These are phyloP conservation scores for Keiferia lycopersicella DNA, from an alignment of 2,888 invertebrate species.

Conservation along the genomic window DNA sequence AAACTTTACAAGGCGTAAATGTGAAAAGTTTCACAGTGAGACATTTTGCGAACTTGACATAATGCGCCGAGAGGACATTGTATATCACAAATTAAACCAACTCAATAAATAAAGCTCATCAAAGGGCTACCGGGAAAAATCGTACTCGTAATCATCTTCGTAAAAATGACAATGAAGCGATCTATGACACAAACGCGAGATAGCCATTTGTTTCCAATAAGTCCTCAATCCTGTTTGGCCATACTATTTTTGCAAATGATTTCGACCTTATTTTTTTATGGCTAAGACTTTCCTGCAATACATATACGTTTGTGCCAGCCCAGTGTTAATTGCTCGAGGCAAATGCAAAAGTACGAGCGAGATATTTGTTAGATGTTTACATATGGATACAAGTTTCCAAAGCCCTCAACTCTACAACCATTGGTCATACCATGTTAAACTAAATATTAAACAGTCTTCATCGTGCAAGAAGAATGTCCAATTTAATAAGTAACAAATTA, in stretches of 20 bases:
- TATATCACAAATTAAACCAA: conserved; percentile 22
- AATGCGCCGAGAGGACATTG: conserved; percentile 1
- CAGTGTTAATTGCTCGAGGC: background rate
- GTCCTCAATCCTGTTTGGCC: background rate
- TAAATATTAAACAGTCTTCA: conserved; percentile 16
- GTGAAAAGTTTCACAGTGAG: too few species aligned
- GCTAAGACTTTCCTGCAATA: background rate
- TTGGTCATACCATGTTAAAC: conserved; percentile 18
- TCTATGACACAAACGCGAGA: background rate
- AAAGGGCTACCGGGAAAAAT: background rate
- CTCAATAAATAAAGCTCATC: conserved; percentile 6
- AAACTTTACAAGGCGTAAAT: too few species aligned
- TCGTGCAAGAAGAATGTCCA: conserved; percentile 3
- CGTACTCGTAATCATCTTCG: background rate
- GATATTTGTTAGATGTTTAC: background rate
- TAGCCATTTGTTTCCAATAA: too few species aligned
- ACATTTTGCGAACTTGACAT: too few species aligned
- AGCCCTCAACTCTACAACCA: conserved; percentile 1
- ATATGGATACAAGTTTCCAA: background rate
- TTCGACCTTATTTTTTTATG: background rate
- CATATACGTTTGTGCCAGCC: background rate
- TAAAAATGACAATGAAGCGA: background rate
- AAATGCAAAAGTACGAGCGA: conserved; percentile 6
- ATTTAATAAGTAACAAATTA: background rate
- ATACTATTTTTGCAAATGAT: background rate